Evolutionary conservation across 2,113 vertebrate genomes (phyloP), one percentile per base, ranked within the genome.

Genomic region (Promerops cafer): DNA sequence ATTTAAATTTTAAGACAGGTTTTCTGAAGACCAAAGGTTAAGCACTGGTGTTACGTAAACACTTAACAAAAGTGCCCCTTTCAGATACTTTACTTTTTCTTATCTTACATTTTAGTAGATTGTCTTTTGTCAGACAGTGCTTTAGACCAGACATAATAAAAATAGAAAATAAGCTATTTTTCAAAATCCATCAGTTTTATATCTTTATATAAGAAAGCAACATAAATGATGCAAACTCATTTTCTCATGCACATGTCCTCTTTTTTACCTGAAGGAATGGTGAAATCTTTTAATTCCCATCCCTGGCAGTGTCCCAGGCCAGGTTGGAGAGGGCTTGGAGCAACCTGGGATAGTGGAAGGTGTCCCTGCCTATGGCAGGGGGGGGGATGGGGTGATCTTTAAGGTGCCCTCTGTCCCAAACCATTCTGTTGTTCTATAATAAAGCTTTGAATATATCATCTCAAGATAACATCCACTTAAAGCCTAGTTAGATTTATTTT

Each of bases 281-380:
- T 52, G 31, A 39, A 75, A n/a, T n/a, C n/a, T n/a, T n/a, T n/a
- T n/a, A n/a, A n/a, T n/a, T n/a, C n/a, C 63, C 4, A 2, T 4
- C 21, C 15, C 63, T 83, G 63, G 6, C 1, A 69, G 2, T 20
- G 35, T 19, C 1, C 56, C 37, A 37, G n/a, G 21, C 26, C 47
- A 49, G 15, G 18, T 3, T 69, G 35, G 35, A 56, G 0, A 0
- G 17, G 47, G 6, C 13, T 49, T 54, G 54, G 21, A 83, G 30
- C 17, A 69, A 1, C 13, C 21, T 49, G 47, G n/a, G 10, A 2
- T 1, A 27, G 63, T 42, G 63, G 40, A 31, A 83, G 17, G 3
- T 76, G 54, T 27, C 21, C 27, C 27, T 52, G 10, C 14, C 35
- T 6, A 5, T 33, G 44, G 42, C 20, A 74, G 16, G 8, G 4